Base-by-base conservation (phyloP, 2,888 invertebrate genomes). In the Nephrotoma appendiculata region DNA sequence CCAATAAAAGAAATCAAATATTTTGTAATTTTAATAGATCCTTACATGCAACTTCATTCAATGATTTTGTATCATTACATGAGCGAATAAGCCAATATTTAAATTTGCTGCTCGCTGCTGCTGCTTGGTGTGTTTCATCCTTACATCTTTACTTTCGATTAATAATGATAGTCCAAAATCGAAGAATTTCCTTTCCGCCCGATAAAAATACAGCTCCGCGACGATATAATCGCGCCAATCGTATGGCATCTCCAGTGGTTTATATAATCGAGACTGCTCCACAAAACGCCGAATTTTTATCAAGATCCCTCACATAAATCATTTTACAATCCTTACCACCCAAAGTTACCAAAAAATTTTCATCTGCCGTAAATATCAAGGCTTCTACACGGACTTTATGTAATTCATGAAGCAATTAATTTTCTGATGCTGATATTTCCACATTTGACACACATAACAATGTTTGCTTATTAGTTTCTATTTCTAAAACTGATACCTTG, bases 321-420 rank as follows among this genome's bases (percentile, higher is more conserved):
- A 95, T 95, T 48, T 97, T 97, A 91, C 98, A 98, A 91, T 98
- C 98, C 87, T 96, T 94, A 0, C 98, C 98, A 0, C 98, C 98
- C 57, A 98, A 93, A 0, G 97, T 96, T 48, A 97, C 94, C 89
- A 98, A 92, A 91, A 95, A 98, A 86, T 94, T 94, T 89, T 96
- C 97, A 90, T 96, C 95, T 4, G 94, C 93, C 0, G 97, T 95
- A 90, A 98, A 98, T 6, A 94, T 93, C n/a, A 98, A 92, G 0
- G 96, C 94, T 92, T 98, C 96, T 0, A 98, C 96, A 48, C 97
- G 94, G 0, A 92, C 98, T 93, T 97, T 97, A 90, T 98, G 98
- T 84, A 97, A 92, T 90, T 96, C 95, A 91, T 98, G 95, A 97
- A 5, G 97, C 98, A 57, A 98, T 92, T 89, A 94, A 96, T 41